Base-by-base conservation (phyloP, 2,113 vertebrate genomes). In the Cheirogaleus medius region DNA sequence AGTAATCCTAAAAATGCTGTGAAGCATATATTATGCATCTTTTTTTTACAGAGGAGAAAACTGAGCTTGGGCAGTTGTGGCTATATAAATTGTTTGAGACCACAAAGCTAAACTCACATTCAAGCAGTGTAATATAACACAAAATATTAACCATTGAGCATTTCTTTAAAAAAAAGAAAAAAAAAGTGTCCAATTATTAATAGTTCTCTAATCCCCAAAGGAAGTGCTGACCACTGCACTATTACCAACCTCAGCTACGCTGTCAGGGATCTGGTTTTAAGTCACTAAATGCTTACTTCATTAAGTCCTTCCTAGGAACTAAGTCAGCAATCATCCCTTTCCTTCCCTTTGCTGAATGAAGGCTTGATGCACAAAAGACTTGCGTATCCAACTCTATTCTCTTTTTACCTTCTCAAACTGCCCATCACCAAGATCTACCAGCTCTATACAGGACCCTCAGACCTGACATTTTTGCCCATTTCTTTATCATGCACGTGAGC, bases 321-420 rank as follows among this genome's bases (percentile, higher is more conserved):
- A 96, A 97, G 94, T 98, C 98, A 98, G 98, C 98, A 97, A 81
- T 81, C 87, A 37, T 29, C 20, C 80, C 90, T 96, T 98, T 97
- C 98, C 98, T 97, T 97, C 97, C 98, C 80, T 93, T 96, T 98
- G 90, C 89, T 68, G 66, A 91, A 92, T 63, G 71, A 91, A 92
- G 39, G 91, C 27, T 29, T 69, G 39, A 87, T 32, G 80, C 64
- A 82, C 49, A 68, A 82, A 84, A 39, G 60, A 80, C 83, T 3
- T 25, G 3, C 18, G 6, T n/a, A 47, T 58, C 39, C 47, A 81
- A 56, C 18, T 82, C 44, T 56, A 37, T 44, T 60, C 74, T 93
- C 73, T 83, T 86, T 85, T 52, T 60, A 58, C 2, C 68, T 85
- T 78, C 56, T 63, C 71, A 60, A 89, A 78, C 27, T 49, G 42